Conservation (phyloP, 2,888 invertebrate species). For the Spicauda simplicius region DNA sequence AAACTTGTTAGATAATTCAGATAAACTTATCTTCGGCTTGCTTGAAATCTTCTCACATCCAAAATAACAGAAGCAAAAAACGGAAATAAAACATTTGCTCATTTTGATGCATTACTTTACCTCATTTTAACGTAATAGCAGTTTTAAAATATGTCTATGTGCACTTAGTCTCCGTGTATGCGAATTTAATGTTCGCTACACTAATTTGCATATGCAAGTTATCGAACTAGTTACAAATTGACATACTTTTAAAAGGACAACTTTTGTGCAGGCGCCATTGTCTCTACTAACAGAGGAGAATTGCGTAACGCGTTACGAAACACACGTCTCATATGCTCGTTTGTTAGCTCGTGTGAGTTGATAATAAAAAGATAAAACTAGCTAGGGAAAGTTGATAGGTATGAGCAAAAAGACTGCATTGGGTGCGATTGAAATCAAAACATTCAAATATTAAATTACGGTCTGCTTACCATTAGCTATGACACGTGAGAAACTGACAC, state of each 20-base stretch:
- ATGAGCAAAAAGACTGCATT: not conserved
- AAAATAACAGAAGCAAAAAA: not conserved
- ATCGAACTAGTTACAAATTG: constrained; percentile 65
- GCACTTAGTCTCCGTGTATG: constrained; percentile 26
- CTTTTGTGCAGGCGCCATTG: constrained; percentile 67
- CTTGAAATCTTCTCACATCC: not conserved
- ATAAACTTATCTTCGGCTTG: constrained; percentile 3
- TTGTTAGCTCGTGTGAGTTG: constrained; percentile 30
- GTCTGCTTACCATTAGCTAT: not conserved
- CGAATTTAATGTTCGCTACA: constrained; percentile 7
- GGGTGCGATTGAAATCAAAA: constrained; percentile 18
- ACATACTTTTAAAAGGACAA: constrained; percentile 76
- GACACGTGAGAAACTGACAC: not conserved
- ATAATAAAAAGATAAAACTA: constrained; percentile 31
- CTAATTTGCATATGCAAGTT: constrained; percentile 37
- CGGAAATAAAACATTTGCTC: not conserved
- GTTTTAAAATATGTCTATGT: not conserved
- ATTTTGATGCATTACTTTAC: not conserved
- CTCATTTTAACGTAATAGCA: not conserved
- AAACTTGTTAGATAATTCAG: not conserved
- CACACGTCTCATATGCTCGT: constrained; percentile 32
- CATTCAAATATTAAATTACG: not conserved
- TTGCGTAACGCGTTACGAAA: constrained; percentile 60
- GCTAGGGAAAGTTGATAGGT: constrained; percentile 20
- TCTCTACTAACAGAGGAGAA: constrained; percentile 54